These are phyloP conservation scores for Drosophila ogumai DNA, from an alignment of 1,140 invertebrate genomes.

Conservation along the genomic window DNA sequence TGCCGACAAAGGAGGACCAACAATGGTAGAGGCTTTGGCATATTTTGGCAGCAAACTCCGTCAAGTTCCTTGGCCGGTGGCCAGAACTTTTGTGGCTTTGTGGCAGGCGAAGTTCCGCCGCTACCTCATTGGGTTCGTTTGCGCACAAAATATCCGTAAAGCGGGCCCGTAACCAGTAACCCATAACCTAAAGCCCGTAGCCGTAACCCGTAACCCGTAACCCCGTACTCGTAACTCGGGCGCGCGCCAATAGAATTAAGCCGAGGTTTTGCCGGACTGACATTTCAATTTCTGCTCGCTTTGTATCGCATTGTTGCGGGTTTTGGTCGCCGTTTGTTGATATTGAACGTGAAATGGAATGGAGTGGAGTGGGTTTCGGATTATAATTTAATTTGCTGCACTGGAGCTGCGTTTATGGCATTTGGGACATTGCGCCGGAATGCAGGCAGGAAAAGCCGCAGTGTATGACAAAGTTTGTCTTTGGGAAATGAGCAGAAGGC, in stretches of 20 bases:
- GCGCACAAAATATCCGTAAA: constrained; percentile 31
- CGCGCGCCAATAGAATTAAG: constrained; percentile 58
- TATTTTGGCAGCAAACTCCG: constrained; percentile 71
- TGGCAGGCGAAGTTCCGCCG: constrained; percentile 45
- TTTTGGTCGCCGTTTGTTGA: constrained; percentile 37
- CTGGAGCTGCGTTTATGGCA: constrained; percentile 48
- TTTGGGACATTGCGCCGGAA: constrained; percentile 10
- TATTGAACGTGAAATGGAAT: constrained; percentile 22
- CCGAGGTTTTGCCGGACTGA: constrained; percentile 58
- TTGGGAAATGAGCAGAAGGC: constrained; percentile 49
- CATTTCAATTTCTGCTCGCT: constrained; percentile 59
- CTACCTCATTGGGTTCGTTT: constrained; percentile 33
- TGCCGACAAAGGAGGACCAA: constrained; percentile 54
- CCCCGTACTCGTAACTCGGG: constrained; percentile 8
- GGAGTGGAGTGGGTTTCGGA: constrained; percentile 6
- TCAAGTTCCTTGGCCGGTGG: constrained; percentile 69
- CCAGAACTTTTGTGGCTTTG: constrained; percentile 75
- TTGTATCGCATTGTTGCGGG: constrained; percentile 57
- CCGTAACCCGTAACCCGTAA: constrained; percentile 6
- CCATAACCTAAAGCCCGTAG: constrained; percentile 20
- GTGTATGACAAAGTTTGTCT: constrained; percentile 57
- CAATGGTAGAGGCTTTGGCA: constrained; percentile 43
- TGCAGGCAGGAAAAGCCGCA: not conserved
- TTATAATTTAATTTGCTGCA: constrained; percentile 72
- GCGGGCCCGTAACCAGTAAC: constrained; percentile 14